Evolutionary conservation across 2,113 vertebrate genomes (phyloP), one percentile per base, ranked within the genome.

Genomic region (Pelecanus crispus): DNA sequence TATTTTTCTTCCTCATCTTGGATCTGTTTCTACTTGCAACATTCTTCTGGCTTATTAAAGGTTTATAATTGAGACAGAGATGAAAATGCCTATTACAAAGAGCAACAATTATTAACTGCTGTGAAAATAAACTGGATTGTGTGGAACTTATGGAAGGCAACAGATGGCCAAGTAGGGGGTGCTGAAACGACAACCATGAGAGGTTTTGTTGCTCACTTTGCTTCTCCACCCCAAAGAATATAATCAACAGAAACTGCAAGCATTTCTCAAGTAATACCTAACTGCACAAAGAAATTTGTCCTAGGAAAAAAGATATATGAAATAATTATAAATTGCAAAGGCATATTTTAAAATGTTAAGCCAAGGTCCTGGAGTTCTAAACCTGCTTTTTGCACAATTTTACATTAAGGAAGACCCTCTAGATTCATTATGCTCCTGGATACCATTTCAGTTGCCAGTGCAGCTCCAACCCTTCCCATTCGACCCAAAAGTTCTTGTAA

Each of bases 91-190:
- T 82, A 32, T 12, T 91, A 87, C 61, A 85, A 90, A 96, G 26
- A 53, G 28, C 40, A 95, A 68, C 36, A 79, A 63, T 63, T 91
- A 88, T 61, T 80, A 92, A 66, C n/a, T 77, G 52, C 53, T 58
- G 14, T 58, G 38, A 89, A 96, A 93, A 94, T 73, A 88, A 91
- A 93, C 44, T 59, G 44, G 94, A 88, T 98, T 97, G 94, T 84
- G 45, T 94, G 93, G 97, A 98, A 95, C 61, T 84, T 95, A 97
- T 24, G 52, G 95, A 97, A 97, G 97, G 93, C 97, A 98, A 97
- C 97, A 98, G 97, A 98, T 97, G 95, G 94, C 81, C 78, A 95
- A 91, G 91, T 78, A 94, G 58, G 50, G 53, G 22, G 81, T 77
- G 90, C 67, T 77, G 71, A 88, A 98, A 96, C 88, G 97, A 97